Evolutionary conservation across 2,113 vertebrate species (phyloP), one percentile per base, ranked within the genome.

Genomic region (Notiomystis cincta): DNA sequence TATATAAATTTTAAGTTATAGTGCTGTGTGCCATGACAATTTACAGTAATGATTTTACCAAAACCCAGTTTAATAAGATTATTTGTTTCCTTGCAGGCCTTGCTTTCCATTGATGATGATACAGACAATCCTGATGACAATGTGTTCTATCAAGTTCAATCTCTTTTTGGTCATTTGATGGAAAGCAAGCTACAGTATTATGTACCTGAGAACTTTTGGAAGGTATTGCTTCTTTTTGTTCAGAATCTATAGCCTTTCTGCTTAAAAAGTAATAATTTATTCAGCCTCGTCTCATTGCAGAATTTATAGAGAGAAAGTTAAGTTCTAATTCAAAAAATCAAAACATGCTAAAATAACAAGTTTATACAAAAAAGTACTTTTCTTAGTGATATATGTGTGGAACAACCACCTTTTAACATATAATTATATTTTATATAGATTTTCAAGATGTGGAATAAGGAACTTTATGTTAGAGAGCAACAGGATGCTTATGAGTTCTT

Each of bases 381-480:
- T 30, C 66, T 40, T 92, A 99, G 98, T 65, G 14, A 31, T 65
- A 21, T 7, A 35, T 31, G 2, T 45, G 6, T 82, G 22, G 18
- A 90, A 30, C 37, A 69, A 31, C 2, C 7, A 72, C 3, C 2
- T 62, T 72, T 75, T 48, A 16, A 14, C 71, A 31, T 65, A 14
- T 57, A 9, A 66, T 35, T 80, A 28, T 76, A 21, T 58, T 42
- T 94, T 42, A 33, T 76, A 28, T 84, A 99, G 99, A 99, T 99
- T 95, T 99, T 99, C 97, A 99, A 99, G 97, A 99, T 99, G 99
- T 99, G 99, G 99, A 99, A 99, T 97, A 99, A 99, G 84, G 99
- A 99, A 93, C 97, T 99, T 42, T 99, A 99, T 47, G 99, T 99
- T 23, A 98, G 99, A 92, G 99, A 99, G 70, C 99, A 99, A 82